These are phyloP conservation scores for Argya squamiceps DNA, from an alignment of 2,797 vertebrate species.

Conservation along the genomic window DNA sequence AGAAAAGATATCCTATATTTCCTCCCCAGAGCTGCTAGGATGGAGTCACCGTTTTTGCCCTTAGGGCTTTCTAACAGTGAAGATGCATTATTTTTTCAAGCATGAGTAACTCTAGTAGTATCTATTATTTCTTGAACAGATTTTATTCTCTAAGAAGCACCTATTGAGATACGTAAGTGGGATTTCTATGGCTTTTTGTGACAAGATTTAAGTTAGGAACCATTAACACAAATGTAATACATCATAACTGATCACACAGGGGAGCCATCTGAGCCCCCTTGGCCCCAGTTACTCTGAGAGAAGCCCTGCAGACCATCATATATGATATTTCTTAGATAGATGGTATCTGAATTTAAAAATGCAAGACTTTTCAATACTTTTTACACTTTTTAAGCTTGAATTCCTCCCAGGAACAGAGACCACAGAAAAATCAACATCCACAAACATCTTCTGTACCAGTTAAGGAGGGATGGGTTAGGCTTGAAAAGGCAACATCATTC, in stretches of 20 bases:
- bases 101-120: background rate
- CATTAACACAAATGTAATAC: background rate
- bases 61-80: background rate
- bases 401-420: background rate
- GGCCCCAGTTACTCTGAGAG: background rate
- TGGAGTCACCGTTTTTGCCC: background rate
- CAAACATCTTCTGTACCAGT: background rate
- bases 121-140: background rate
- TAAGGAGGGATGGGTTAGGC: background rate
- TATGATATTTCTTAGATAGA: background rate
- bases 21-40: background rate
- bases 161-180: background rate
- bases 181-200: background rate
- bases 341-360: background rate
- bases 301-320: background rate
- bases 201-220: background rate
- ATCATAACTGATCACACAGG: background rate
- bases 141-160: background rate
- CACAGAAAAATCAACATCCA: background rate
- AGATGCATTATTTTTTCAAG: background rate
- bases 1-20: background rate
- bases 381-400: background rate
- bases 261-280: background rate
- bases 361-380: background rate
- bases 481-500: background rate